Conservation (phyloP, 2,797 vertebrate species). For the Poliocrania exsul region DNA sequence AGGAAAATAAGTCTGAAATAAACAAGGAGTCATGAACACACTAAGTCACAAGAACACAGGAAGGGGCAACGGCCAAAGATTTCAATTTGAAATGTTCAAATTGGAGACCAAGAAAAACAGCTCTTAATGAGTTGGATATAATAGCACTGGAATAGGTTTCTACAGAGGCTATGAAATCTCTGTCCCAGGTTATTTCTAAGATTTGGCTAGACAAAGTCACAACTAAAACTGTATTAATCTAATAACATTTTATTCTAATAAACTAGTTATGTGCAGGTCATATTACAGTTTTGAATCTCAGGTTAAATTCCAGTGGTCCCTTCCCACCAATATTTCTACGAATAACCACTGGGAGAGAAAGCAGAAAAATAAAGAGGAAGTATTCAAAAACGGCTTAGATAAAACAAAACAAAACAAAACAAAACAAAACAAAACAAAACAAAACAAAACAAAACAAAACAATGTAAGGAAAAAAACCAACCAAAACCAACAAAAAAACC, state of each 20-base stretch:
- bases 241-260: background rate
- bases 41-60: background rate
- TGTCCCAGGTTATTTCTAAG: background rate
- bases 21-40: accelerated
- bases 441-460: no score
- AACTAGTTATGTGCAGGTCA: background rate
- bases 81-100: background rate
- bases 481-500: accelerated
- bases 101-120: background rate
- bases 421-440: no score
- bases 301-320: background rate
- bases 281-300: background rate
- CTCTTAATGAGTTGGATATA: background rate
- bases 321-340: background rate
- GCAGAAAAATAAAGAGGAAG: background rate
- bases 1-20: background rate
- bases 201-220: background rate
- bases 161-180: background rate
- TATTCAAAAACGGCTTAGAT: background rate
- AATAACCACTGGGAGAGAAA: background rate
- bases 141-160: background rate
- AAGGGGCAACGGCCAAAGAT: background rate
- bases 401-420: background rate
- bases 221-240: background rate
- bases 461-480: background rate